phyloP scores from a whole-genome alignment of 2,888 invertebrate species.

The Sesamia inferens region DNA sequence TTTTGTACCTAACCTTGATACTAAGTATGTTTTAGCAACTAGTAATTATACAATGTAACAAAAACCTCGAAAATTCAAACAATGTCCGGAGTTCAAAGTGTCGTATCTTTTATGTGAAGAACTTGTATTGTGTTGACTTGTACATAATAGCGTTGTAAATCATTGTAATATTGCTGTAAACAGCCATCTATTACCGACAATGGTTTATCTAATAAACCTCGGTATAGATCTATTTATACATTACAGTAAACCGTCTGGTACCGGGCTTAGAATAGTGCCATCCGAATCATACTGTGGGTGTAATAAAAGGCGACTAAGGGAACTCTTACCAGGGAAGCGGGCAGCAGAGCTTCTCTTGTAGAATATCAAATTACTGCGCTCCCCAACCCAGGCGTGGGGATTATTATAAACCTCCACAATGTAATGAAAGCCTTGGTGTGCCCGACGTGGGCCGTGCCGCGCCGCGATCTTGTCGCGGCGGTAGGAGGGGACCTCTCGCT shows the following conservation, averaged over 20 bases:
- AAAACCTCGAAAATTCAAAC: not conserved
- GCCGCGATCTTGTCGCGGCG: too few species aligned
- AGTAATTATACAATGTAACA: slow-evolving; percentile 19
- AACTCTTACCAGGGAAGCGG: too few species aligned
- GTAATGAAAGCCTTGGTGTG: too few species aligned
- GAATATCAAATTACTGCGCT: too few species aligned
- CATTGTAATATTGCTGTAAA: slow-evolving; percentile 8
- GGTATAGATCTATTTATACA: not conserved
- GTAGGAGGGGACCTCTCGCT: too few species aligned
- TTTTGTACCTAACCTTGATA: not conserved
- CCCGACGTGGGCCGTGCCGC: too few species aligned
- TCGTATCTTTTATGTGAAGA: slow-evolving; percentile 10
- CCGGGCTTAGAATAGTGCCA: too few species aligned
- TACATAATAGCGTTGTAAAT: slow-evolving; percentile 32
- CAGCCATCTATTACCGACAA: slow-evolving; percentile 4
- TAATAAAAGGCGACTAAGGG: too few species aligned
- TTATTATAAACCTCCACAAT: too few species aligned
- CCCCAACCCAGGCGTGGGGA: too few species aligned
- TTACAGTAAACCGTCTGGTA: not conserved
- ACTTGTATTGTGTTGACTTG: slow-evolving; percentile 2
- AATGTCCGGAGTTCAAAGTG: not conserved
- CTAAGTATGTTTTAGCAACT: not conserved
- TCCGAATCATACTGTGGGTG: too few species aligned
- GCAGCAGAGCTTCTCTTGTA: too few species aligned
- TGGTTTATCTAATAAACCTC: not conserved